These are phyloP conservation scores for Chelonoidis abingdonii DNA, from an alignment of 2,113 vertebrate species.

Conservation along the genomic window DNA sequence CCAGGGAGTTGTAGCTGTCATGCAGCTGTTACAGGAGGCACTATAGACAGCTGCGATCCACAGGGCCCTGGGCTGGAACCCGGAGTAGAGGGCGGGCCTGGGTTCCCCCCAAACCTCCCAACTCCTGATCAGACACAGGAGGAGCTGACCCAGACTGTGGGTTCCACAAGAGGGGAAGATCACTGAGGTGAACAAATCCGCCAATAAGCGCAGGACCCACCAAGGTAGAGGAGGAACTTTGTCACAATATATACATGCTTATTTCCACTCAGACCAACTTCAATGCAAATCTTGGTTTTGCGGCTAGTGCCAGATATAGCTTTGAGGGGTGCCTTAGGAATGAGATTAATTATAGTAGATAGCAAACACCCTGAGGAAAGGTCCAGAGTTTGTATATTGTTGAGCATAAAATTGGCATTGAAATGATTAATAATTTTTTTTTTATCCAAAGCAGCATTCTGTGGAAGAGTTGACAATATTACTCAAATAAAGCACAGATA, in stretches of 20 bases:
- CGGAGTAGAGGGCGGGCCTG: too few species aligned
- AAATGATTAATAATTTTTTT: not conserved
- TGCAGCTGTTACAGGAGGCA: too few species aligned
- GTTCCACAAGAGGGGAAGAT: too few species aligned
- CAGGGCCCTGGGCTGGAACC: too few species aligned
- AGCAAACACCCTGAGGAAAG: not conserved
- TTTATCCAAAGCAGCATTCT: not conserved
- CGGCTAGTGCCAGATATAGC: conserved; percentile 38
- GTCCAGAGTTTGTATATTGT: not conserved
- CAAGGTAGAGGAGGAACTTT: too few species aligned
- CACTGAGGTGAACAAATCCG: too few species aligned
- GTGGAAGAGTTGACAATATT: not conserved
- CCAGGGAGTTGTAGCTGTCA: too few species aligned
- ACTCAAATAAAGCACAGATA: not conserved
- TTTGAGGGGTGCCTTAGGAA: not conserved
- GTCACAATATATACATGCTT: not conserved
- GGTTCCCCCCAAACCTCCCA: too few species aligned
- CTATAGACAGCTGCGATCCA: too few species aligned
- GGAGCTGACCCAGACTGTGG: too few species aligned
- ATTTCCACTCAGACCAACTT: not conserved
- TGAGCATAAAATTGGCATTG: not conserved
- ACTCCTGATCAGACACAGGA: too few species aligned
- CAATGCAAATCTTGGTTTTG: not conserved
- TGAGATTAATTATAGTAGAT: not conserved
- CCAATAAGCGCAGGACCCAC: too few species aligned